These are phyloP conservation scores for Oenanthe oenanthe DNA, from an alignment of 2,113 vertebrate species.

Conservation along the genomic window DNA sequence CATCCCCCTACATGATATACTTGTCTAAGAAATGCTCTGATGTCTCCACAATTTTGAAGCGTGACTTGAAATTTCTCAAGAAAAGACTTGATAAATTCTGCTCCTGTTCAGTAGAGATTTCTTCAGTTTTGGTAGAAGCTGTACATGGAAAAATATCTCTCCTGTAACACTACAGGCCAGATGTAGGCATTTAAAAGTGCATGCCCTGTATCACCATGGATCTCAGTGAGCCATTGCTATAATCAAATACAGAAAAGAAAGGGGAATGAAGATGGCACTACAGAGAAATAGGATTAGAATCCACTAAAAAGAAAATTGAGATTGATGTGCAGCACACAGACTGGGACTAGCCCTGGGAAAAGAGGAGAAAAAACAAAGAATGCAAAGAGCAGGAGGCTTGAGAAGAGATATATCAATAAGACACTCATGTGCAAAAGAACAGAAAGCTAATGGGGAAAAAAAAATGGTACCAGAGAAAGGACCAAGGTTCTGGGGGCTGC, in stretches of 20 bases:
- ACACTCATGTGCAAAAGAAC: background rate
- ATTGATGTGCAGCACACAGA: background rate
- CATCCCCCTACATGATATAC: background rate
- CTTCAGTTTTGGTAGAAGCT: background rate
- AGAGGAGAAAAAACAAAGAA: background rate
- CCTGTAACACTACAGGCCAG: background rate
- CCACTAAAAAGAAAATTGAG: background rate
- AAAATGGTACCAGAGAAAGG: background rate
- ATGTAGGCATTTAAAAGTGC: background rate
- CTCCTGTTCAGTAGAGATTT: background rate
- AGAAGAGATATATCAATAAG: background rate
- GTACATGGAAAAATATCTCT: background rate
- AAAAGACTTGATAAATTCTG: background rate
- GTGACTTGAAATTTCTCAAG: background rate
- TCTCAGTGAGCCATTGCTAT: background rate
- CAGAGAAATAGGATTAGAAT: background rate
- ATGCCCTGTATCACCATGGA: background rate
- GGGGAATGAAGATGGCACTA: background rate
- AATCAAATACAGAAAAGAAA: background rate
- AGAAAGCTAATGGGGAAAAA: background rate
- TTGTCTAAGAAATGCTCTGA: background rate
- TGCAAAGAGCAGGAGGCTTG: background rate
- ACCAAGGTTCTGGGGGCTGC: background rate
- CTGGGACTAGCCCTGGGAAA: background rate
- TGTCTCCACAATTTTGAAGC: background rate